phyloP scores from a whole-genome alignment of 2,113 vertebrate genomes.

The Sapayoa aenigma region DNA sequence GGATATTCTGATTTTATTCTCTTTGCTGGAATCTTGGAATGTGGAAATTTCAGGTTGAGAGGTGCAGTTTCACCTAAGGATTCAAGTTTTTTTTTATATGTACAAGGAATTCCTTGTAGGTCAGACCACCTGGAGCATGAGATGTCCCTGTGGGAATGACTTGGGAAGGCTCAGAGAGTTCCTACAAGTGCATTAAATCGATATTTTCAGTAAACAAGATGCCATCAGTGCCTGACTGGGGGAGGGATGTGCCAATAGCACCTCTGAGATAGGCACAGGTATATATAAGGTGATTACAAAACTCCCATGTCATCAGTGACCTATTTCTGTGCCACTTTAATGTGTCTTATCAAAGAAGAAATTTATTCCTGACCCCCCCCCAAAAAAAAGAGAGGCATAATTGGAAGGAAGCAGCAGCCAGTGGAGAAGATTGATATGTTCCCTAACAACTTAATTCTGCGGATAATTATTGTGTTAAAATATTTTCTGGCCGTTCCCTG shows the following conservation, averaged over 20 bases:
- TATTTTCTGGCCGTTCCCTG: not conserved
- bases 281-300: slow-evolving; percentile 13
- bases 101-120: not conserved
- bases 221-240: not conserved
- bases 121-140: not conserved
- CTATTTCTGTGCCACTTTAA: not conserved
- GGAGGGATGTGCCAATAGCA: not conserved
- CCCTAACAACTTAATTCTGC: not conserved
- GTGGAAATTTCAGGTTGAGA: not conserved
- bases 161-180: not conserved
- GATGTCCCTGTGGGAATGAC: rapidly evolving
- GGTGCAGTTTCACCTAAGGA: not conserved
- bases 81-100: rapidly evolving
- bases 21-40: rapidly evolving
- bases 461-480: not conserved
- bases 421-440: not conserved
- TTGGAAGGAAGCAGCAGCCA: not conserved
- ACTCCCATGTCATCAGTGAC: not conserved
- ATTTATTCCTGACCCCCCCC: not conserved
- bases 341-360: not conserved
- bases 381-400: not conserved
- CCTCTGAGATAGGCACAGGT: not conserved
- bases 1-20: not conserved
- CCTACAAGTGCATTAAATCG: rapidly evolving
- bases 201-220: not conserved